A percentile compares a stretch with the other conserved stretches of the same genome.
These are phyloP conservation scores for Cinclus mexicanus DNA, from an alignment of 2,113 vertebrate genomes.

Conservation along the genomic window DNA sequence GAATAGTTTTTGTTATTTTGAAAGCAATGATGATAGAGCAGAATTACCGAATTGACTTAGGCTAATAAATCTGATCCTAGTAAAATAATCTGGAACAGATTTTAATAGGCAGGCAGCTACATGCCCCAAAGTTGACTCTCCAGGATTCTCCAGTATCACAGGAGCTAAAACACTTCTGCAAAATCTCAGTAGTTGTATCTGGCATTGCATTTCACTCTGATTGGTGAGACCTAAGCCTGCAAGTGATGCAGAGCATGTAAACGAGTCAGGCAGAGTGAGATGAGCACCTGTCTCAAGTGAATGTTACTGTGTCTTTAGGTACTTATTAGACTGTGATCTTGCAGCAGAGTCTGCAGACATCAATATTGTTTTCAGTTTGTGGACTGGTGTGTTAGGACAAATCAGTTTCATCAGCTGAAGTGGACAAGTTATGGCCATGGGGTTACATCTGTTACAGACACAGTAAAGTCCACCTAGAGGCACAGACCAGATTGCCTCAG, in stretches of 20 bases:
- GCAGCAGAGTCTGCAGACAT: not conserved
- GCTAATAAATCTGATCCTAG: not conserved
- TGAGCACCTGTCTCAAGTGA: not conserved
- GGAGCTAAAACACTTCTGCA: not conserved
- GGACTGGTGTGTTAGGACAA: not conserved
- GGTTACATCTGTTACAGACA: not conserved
- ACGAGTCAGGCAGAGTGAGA: not conserved
- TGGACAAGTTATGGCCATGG: accelerated
- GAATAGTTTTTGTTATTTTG: not conserved
- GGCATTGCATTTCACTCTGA: not conserved
- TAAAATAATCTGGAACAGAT: not conserved
- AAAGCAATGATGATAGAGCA: not conserved
- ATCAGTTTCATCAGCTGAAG: not conserved
- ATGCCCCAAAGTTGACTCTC: not conserved
- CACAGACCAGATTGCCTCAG: not conserved
- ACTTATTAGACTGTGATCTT: not conserved
- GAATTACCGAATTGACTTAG: accelerated
- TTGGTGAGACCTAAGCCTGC: not conserved
- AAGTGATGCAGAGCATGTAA: not conserved
- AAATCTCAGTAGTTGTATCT: not conserved
- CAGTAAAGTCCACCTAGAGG: not conserved
- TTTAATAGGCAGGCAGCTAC: not conserved
- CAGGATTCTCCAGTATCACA: not conserved
- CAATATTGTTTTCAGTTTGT: not conserved
- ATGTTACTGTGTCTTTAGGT: not conserved